phyloP scores from a whole-genome alignment of 1,140 invertebrate genomes.

The Drosophila ohnishii region DNA sequence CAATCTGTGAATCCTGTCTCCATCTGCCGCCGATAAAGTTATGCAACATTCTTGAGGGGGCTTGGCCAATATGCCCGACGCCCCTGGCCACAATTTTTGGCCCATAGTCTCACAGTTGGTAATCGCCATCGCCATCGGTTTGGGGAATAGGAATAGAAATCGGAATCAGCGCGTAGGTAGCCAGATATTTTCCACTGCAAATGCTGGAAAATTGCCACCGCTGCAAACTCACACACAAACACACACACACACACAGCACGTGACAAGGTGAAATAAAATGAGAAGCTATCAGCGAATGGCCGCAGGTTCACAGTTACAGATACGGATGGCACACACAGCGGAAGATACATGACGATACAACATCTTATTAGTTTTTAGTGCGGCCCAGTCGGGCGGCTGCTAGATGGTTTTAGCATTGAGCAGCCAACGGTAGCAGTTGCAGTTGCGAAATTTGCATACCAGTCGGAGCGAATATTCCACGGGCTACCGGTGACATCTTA shows the following conservation, averaged over 20 bases:
- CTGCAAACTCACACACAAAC: constrained; percentile 41
- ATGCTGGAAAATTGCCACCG: constrained; percentile 75
- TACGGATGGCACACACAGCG: constrained; percentile 26
- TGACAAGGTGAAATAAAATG: constrained; percentile 80
- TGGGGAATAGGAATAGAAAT: constrained; percentile 17
- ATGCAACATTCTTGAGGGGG: constrained; percentile 38
- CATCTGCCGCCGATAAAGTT: constrained; percentile 36
- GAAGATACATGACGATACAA: constrained; percentile 66
- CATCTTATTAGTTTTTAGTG: constrained; percentile 78
- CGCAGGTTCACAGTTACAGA: constrained; percentile 43
- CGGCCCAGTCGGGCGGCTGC: constrained; percentile 45
- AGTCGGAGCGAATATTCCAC: constrained; percentile 30
- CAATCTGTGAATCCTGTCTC: constrained; percentile 8
- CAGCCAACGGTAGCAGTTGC: constrained; percentile 12
- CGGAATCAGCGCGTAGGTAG: constrained; percentile 64
- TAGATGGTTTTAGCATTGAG: constrained; percentile 34
- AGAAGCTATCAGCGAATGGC: constrained; percentile 71
- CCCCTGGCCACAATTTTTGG: constrained; percentile 30
- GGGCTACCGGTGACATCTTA: constrained; percentile 51
- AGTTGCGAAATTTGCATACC: constrained; percentile 43
- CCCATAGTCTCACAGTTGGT: constrained; percentile 15
- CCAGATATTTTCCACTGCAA: constrained; percentile 73
- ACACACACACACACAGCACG: constrained; percentile 52
- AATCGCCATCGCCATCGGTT: constrained; percentile 7
- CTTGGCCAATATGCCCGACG: constrained; percentile 11